These are phyloP conservation scores for Clupea harengus DNA, from an alignment of 2,113 vertebrate species.

Conservation along the genomic window DNA sequence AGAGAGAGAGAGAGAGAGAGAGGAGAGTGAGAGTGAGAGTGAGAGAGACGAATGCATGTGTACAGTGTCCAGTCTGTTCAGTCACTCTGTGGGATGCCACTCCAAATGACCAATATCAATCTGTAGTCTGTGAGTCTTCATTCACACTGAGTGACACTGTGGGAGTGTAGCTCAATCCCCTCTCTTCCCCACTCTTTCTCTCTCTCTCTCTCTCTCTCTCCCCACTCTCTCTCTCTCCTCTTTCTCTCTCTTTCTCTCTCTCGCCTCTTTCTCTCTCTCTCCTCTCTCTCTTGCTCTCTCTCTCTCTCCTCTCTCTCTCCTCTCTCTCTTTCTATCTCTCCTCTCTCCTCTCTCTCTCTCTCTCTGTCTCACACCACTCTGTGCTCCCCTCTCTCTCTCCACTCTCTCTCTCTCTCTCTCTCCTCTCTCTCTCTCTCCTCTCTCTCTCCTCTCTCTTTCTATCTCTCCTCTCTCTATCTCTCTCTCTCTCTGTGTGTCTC, in stretches of 20 bases:
- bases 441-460: not conserved
- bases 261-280: not conserved
- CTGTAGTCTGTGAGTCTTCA: not conserved
- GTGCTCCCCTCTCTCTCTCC: not conserved
- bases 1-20: no score
- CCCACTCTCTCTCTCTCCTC: no score
- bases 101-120: not conserved
- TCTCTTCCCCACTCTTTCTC: no score
- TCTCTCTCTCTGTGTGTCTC: not conserved
- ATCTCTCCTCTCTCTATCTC: not conserved
- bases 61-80: no score
- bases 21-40: no score
- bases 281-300: not conserved
- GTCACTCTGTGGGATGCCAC: not conserved
- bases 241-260: not conserved
- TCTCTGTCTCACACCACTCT: not conserved
- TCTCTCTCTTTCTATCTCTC: no score
- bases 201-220: not conserved
- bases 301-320: no score
- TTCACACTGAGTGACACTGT: not conserved
- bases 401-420: not conserved
- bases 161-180: not conserved
- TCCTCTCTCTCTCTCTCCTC: no score
- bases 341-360: not conserved
- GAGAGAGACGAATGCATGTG: not conserved